Conservation (phyloP, 1,140 invertebrate genomes). For the Papilio xuthus region DNA sequence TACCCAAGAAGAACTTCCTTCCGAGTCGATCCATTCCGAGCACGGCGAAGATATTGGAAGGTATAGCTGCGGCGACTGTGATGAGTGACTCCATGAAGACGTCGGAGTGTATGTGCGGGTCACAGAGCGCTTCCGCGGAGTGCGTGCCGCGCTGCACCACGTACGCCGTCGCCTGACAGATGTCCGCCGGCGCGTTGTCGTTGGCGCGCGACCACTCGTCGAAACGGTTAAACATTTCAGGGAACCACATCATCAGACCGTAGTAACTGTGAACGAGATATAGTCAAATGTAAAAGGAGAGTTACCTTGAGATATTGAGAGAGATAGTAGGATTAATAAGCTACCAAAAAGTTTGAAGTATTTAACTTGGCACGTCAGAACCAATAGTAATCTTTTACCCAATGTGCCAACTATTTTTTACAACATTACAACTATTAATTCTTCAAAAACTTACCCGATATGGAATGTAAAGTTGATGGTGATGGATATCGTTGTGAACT, state of each 20-base stretch:
- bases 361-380: background rate
- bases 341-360: too few relatives aligned
- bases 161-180: conserved; percentile 89
- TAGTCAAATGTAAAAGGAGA: background rate
- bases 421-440: too few relatives aligned
- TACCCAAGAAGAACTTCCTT: conserved; percentile 93
- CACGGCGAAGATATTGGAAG: conserved; percentile 92
- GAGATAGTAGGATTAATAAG: too few relatives aligned
- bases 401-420: too few relatives aligned
- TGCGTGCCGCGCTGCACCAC: conserved; percentile 86
- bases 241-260: conserved; percentile 96
- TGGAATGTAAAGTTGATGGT: conserved; percentile 94
- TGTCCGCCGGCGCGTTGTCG: conserved; percentile 84
- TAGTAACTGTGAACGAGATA: conserved; percentile 85
- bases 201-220: conserved; percentile 87
- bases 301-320: background rate
- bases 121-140: conserved; percentile 83
- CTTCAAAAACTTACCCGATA: conserved; percentile 85
- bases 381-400: background rate
- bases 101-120: conserved; percentile 86
- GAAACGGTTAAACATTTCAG: conserved; percentile 93
- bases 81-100: conserved; percentile 94
- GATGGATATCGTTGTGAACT: conserved; percentile 91
- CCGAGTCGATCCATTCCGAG: conserved; percentile 88
- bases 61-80: conserved; percentile 91